A percentile compares a stretch with the other conserved stretches of the same genome.
Evolutionary conservation across 1,140 invertebrate genomes (phyloP).

Genomic region (Ptiloglossa arizonensis): DNA sequence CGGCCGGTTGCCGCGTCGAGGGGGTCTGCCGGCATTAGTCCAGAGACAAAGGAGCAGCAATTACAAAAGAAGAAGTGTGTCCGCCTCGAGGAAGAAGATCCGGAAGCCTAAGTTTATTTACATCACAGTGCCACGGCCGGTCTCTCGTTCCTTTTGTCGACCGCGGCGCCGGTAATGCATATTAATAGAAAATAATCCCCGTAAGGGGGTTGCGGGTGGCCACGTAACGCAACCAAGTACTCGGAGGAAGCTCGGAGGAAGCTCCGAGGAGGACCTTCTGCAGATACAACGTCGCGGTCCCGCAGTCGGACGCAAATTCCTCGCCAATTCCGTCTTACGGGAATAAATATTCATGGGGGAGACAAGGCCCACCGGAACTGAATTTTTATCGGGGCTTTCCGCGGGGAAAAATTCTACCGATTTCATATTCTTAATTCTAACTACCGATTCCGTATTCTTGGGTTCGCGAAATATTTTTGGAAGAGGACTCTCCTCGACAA

Average conservation of each 20-base stretch:
- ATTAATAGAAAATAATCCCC: slow-evolving; percentile 67
- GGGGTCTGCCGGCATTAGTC: slow-evolving; percentile 31
- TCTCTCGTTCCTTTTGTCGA: slow-evolving; percentile 61
- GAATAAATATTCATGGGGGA: slow-evolving; percentile 78
- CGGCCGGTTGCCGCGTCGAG: slow-evolving; percentile 40
- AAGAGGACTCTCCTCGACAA: too few relatives aligned
- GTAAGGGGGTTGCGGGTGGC: slow-evolving; percentile 37
- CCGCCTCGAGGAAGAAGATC: slow-evolving; percentile 56
- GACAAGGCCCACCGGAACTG: neutral
- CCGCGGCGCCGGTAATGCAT: slow-evolving; percentile 59
- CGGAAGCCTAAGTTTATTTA: slow-evolving; percentile 68
- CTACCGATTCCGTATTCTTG: too few relatives aligned
- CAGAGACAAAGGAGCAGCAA: slow-evolving; percentile 59
- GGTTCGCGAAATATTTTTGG: neutral
- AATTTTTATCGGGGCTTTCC: slow-evolving; percentile 34
- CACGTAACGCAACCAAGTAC: slow-evolving; percentile 47
- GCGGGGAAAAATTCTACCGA: neutral
- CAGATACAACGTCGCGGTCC: slow-evolving; percentile 69
- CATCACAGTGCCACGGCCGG: slow-evolving; percentile 55
- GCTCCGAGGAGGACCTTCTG: slow-evolving; percentile 49
- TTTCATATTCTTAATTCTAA: too few relatives aligned
- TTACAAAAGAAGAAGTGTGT: slow-evolving; percentile 64
- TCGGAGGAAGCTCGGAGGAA: slow-evolving; percentile 49
- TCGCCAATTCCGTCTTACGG: slow-evolving; percentile 71
- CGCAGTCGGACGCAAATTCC: slow-evolving; percentile 70